Conservation (phyloP, 2,797 vertebrate species). For the Lepidocolaptes lacrymiger region DNA sequence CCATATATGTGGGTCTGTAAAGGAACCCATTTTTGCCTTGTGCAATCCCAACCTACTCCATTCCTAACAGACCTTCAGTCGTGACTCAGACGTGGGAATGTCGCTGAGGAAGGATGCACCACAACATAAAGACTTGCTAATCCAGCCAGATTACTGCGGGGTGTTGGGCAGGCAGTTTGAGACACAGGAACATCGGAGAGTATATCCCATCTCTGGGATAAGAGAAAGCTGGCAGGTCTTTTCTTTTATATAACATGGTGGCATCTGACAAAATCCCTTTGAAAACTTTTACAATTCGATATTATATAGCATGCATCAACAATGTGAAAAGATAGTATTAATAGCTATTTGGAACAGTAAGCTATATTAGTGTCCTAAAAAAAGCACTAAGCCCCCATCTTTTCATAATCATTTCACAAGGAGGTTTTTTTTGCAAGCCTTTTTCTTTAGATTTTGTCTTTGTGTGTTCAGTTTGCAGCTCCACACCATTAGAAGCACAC, state of each 20-base stretch:
- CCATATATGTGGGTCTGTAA: not conserved
- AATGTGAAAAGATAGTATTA: not conserved
- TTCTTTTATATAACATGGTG: not conserved
- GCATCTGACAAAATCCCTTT: not conserved
- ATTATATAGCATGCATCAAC: not conserved
- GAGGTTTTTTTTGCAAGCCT: not conserved
- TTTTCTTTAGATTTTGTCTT: conserved; percentile 7
- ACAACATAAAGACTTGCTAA: not conserved
- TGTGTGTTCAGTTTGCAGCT: conserved; percentile 13
- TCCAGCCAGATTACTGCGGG: not conserved
- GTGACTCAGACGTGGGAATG: not conserved
- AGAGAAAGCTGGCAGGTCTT: not conserved
- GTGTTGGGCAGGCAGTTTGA: not conserved
- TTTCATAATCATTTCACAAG: not conserved
- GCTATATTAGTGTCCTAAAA: not conserved
- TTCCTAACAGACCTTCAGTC: not conserved
- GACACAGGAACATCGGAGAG: not conserved
- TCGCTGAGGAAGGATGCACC: not conserved
- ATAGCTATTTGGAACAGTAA: not conserved
- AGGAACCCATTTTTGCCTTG: not conserved
- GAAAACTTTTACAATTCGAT: not conserved
- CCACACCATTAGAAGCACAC: not conserved
- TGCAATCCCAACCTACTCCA: not conserved
- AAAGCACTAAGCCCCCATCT: not conserved
- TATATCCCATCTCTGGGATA: not conserved